These are phyloP conservation scores for Opisthocomus hoazin DNA, from an alignment of 2,113 vertebrate species.

Conservation along the genomic window DNA sequence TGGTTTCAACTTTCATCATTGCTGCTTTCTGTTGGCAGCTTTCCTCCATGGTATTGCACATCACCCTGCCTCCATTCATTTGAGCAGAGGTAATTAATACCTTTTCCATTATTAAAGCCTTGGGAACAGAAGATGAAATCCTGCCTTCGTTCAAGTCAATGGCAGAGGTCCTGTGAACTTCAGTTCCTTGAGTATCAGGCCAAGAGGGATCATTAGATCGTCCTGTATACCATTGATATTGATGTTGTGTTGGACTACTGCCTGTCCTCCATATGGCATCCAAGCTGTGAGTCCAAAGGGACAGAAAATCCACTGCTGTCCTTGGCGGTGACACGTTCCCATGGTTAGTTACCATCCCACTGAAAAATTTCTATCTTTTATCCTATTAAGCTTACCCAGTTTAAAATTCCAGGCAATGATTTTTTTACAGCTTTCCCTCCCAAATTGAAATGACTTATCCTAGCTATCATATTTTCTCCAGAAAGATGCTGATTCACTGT, in stretches of 20 bases:
- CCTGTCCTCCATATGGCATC: constrained; percentile 46
- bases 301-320: not conserved
- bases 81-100: constrained; percentile 45
- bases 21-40: not conserved
- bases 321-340: not conserved
- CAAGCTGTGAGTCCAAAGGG: constrained; percentile 19
- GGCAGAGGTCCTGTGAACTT: not conserved
- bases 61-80: not conserved
- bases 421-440: not conserved
- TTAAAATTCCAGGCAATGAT: not conserved
- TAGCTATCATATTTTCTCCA: not conserved
- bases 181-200: not conserved
- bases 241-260: constrained; percentile 13
- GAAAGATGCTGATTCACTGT: not conserved
- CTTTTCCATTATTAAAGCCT: constrained; percentile 59
- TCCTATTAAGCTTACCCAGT: not conserved
- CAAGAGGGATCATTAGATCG: not conserved
- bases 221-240: not conserved
- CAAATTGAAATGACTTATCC: not conserved
- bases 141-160: not conserved
- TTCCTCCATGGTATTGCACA: not conserved
- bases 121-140: constrained; percentile 42
- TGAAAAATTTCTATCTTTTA: not conserved
- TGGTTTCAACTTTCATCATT: not conserved
- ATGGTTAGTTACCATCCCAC: not conserved